phyloP scores from a whole-genome alignment of 2,113 vertebrate genomes.

The Neodontobutis hainanensis region DNA sequence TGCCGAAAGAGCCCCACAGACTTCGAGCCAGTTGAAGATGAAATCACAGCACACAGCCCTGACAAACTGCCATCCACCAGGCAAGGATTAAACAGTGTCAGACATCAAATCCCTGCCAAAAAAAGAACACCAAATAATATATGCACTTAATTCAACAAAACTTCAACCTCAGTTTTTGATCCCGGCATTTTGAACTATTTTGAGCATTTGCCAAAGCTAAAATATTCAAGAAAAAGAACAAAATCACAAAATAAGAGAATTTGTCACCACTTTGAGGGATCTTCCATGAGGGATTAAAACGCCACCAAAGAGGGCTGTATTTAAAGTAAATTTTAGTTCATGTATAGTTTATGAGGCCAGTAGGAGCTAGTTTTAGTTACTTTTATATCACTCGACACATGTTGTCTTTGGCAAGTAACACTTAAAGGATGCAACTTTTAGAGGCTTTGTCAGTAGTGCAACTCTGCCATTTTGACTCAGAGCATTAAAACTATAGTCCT shows the following conservation, averaged over 20 bases:
- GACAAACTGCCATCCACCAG: constrained; percentile 74
- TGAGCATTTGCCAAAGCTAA: constrained; percentile 50
- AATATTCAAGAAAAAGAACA: constrained; percentile 55
- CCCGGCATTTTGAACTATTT: constrained; percentile 51
- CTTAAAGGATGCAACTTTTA: neutral
- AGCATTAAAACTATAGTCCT: no score
- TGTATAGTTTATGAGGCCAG: constrained; percentile 1
- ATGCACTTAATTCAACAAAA: constrained; percentile 70
- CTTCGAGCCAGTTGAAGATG: constrained; percentile 76
- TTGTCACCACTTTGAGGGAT: constrained; percentile 41
- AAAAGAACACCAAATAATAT: constrained; percentile 46
- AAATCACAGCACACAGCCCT: constrained; percentile 70
- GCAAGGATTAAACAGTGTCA: constrained; percentile 64
- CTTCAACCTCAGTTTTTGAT: constrained; percentile 61
- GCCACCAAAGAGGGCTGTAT: neutral
- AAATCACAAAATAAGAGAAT: constrained; percentile 26
- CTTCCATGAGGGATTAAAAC: constrained; percentile 35
- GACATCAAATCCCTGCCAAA: constrained; percentile 51
- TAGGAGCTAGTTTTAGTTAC: neutral
- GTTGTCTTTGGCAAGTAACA: neutral
- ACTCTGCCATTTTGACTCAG: no score
- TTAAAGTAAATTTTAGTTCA: constrained; percentile 24
- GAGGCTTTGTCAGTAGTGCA: neutral
- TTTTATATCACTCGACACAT: neutral
- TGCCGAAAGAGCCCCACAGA: constrained; percentile 73